Base-by-base conservation (phyloP, 1,140 invertebrate species). In the Leptonema lineaticorne region DNA sequence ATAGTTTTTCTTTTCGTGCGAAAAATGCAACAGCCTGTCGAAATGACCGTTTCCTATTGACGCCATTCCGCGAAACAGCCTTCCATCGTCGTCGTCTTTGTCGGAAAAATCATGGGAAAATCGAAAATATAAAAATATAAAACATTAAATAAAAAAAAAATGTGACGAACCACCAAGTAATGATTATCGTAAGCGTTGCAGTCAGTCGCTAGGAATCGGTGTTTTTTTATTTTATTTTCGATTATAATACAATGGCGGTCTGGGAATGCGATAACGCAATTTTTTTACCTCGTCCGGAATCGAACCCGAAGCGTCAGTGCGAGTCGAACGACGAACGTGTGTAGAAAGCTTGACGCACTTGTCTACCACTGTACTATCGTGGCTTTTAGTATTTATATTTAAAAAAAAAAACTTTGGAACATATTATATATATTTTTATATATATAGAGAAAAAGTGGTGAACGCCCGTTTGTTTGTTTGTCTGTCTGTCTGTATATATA, bases 261-360 rank as follows among this genome's bases (percentile, higher is more conserved):
- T 62, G 59, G 59, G 59, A 53, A 62, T 33, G 22, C 59, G 59
- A 62, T 62, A 27, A 33, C 30, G 59, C 37, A 62, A 62, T 24
- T 24, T 53, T n/a, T n/a, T n/a, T 53, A 24, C 50, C 22, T 24
- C 50, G 50, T 11, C 20, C 50, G 50, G 9, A 53, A 41, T 41
- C 2, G 24, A 22, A 11, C 18, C 20, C 22, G 50, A 18, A 22
- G 6, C 22, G 20, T n/a, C 50, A 53, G 50, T 53, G 22, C 50
- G 7, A 48, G 46, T 18, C 50, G 50, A 14, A 22, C 50, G 22
- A 24, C 18, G 22, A 20, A 24, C 57, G 63, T 67, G 73, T 74
- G 68, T 67, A 72, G 73, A 74, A 74, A 74, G 72, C 72, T 64
- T 74, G 69, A 74, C 72, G 70, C 27, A 37, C 59, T 60, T 24